Base-by-base conservation (phyloP, 2,888 invertebrate genomes). In the Bugulina stolonifera region DNA sequence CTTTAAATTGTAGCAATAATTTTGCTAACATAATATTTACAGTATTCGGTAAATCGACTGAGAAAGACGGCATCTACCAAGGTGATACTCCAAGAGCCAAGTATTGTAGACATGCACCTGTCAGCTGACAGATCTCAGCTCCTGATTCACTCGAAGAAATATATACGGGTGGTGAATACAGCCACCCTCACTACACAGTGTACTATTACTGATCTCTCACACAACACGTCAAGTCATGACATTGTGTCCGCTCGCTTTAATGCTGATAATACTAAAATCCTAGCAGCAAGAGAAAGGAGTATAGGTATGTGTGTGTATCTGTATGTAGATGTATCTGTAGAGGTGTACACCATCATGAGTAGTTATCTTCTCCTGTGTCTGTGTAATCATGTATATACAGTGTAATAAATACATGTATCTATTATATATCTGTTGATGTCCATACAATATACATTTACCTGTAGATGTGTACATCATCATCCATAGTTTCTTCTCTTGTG, bases 81-180 rank as follows among this genome's bases (percentile, higher is more conserved):
- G 1, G 64, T 64, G 5, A 64, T 64, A 64, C 25, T 64, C 22
- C 64, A 64, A 27, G 64, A 64, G 27, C 64, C 64, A 23, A 23
- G 25, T 10, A 14, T 64, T 25, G 18, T 64, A 27, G 64, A 64
- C n/a, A 29, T 64, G 22, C 64, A 34, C 18, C 64, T 64, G 29
- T 64, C 64, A 25, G 25, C 27, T 14, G 64, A 64, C 64, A 64
- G 32, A 32, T 64, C 64, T 25, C 29, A 27, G 18, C 64, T 64
- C 32, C 64, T 64, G 1, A 10, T 64, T 10, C 64, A 64, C 64
- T 64, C 64, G 25, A 64, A 64, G 64, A 64, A 34, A 5, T 64
- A 64, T 32, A 5, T 64, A 3, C 22, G 32, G 27, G 32, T 64
- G 29, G 27, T 64, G 10, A 14, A 27, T 32, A 22, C 27, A 14